Base-by-base conservation (phyloP, 2,888 invertebrate species). In the Rambutsinella grinnellia region DNA sequence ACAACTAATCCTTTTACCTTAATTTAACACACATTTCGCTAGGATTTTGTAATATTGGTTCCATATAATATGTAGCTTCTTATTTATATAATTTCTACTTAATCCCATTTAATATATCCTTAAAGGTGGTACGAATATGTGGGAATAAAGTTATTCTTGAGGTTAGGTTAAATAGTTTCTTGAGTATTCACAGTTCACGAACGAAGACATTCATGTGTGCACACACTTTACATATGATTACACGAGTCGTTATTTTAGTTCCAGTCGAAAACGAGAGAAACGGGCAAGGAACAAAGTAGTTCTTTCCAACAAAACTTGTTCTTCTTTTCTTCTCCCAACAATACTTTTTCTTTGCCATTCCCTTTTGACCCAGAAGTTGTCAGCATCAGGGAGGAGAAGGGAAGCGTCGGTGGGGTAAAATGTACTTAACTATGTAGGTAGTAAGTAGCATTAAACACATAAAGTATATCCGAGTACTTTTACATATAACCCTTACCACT, bases 141-240 rank as follows among this genome's bases (percentile, higher is more conserved):
- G n/a, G n/a, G n/a, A n/a, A n/a, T n/a, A n/a, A n/a, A n/a, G n/a
- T n/a, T n/a, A n/a, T n/a, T n/a, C n/a, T n/a, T n/a, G n/a, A n/a
- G n/a, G n/a, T 36, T 36, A 36, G 6, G 13, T 36, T 36, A 36
- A 36, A 36, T 36, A 36, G 36, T 28, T 27, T 17, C 21, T 60
- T 72, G 72, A 72, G 72, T 72, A 72, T 72, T 72, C 72, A 72
- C 60, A 66, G 72, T 72, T 72, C 36, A 66, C 54, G 10, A 26
- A 56, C 56, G 56, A 70, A 68, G 51, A 58, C 51, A 10, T n/a
- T n/a, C n/a, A n/a, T n/a, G n/a, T 61, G 54, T 61, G 61, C 61
- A 69, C 54, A 69, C 21, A 69, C 13, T 36, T 69, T 27, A 46
- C 61, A 63, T 49, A n/a, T n/a, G n/a, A n/a, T n/a, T n/a, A 63